Evolutionary conservation across 2,888 invertebrate genomes (phyloP).

Genomic region (Acanthococcus lagerstroemiae): DNA sequence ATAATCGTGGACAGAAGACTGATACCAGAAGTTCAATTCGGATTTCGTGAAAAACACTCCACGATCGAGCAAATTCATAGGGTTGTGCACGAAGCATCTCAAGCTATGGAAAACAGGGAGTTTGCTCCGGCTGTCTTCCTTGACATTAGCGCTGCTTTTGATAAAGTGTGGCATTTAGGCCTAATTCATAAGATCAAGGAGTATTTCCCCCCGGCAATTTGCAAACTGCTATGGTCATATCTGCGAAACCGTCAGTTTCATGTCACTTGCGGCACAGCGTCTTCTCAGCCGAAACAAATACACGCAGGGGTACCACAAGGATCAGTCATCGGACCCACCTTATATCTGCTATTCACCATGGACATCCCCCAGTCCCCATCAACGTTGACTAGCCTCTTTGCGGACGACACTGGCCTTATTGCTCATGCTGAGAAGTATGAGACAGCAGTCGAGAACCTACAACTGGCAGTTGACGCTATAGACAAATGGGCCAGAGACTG

Average conservation of each 20-base stretch:
- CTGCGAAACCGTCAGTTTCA: neutral
- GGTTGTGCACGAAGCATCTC: neutral
- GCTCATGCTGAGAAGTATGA: neutral
- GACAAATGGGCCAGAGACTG: neutral
- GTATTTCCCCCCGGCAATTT: neutral
- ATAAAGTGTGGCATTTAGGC: neutral
- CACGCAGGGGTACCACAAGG: neutral
- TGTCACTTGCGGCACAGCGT: neutral
- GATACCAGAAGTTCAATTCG: neutral
- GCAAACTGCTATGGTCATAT: constrained; percentile 1
- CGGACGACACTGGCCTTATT: neutral
- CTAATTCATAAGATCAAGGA: neutral
- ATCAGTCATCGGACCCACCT: neutral
- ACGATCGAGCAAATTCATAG: neutral
- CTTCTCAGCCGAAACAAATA: neutral
- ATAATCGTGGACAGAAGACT: neutral
- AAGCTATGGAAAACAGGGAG: neutral
- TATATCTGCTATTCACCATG: neutral
- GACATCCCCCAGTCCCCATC: neutral
- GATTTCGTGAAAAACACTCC: neutral
- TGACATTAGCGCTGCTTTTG: neutral
- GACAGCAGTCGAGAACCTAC: neutral
- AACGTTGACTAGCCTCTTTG: neutral
- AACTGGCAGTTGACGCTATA: neutral
- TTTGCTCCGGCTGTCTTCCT: neutral